phyloP scores from a whole-genome alignment of 2,888 invertebrate genomes.

The Gymnoscelis rufifasciata region DNA sequence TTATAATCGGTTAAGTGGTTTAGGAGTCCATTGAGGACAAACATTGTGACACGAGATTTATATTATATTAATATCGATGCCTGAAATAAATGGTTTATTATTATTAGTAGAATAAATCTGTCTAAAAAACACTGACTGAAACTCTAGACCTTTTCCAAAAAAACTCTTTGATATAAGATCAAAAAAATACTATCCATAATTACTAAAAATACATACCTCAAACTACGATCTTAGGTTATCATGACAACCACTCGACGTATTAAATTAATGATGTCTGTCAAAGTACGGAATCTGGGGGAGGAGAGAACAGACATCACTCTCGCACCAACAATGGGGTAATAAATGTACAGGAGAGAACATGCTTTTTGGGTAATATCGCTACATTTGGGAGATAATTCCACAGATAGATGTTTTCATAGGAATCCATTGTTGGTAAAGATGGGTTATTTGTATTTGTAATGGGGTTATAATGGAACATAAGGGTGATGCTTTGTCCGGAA shows the following conservation, averaged over 20 bases:
- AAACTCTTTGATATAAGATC: too few species aligned
- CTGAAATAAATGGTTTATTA: too few species aligned
- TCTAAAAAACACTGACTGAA: too few species aligned
- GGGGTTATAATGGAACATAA: conserved; percentile 2
- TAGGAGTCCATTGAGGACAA: too few species aligned
- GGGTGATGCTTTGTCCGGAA: neutral
- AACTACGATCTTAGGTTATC: neutral
- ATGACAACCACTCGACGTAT: conserved; percentile 14
- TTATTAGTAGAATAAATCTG: too few species aligned
- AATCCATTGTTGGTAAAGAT: neutral
- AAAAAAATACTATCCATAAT: too few species aligned
- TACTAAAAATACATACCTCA: too few species aligned
- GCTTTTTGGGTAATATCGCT: conserved; percentile 8
- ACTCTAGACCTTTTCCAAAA: too few species aligned
- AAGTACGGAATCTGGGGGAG: conserved; percentile 16
- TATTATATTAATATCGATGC: too few species aligned
- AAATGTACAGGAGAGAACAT: conserved; percentile 21
- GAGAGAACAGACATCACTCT: conserved; percentile 20
- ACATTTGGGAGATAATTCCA: conserved; percentile 7
- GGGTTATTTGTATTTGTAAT: conserved; percentile 7
- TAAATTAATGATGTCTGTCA: conserved; percentile 29
- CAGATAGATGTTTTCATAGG: conserved; percentile 5
- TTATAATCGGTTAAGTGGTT: too few species aligned
- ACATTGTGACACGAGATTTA: too few species aligned
- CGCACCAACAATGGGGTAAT: conserved; percentile 23